phyloP scores from a whole-genome alignment of 2,797 vertebrate genomes.

The Hypotaenidia okinawae region DNA sequence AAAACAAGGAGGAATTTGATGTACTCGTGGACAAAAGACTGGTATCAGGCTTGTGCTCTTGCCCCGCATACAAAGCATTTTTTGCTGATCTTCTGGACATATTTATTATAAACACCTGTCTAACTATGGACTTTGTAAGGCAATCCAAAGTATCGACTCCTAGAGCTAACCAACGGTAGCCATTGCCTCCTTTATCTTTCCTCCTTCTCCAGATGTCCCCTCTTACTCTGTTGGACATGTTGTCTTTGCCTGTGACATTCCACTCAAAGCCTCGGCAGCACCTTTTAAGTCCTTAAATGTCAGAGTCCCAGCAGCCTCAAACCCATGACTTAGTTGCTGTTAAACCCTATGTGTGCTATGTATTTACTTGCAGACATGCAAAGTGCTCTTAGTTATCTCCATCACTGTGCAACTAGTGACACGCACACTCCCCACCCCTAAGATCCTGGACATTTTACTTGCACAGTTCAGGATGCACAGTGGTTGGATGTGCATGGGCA shows the following conservation, averaged over 20 bases:
- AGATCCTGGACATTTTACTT: background rate
- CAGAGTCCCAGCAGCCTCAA: background rate
- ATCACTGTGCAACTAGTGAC: background rate
- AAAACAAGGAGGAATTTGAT: background rate
- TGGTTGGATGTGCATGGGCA: background rate
- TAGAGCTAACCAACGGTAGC: background rate
- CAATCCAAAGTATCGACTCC: background rate
- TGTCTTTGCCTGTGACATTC: background rate
- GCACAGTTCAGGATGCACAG: background rate
- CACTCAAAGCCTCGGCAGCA: background rate
- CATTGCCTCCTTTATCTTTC: background rate
- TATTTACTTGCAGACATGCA: background rate
- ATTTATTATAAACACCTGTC: background rate
- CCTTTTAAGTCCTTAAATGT: background rate
- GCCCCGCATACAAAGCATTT: background rate
- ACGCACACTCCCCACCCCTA: fast-evolving
- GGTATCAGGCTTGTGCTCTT: background rate
- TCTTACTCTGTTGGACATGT: background rate
- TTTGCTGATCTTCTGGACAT: background rate
- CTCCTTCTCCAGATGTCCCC: background rate
- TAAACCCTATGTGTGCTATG: background rate
- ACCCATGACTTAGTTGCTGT: background rate
- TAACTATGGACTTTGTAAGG: background rate
- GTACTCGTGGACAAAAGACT: background rate
- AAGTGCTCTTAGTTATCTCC: background rate